phyloP scores from a whole-genome alignment of 2,113 vertebrate species.

The Coracopsis vasa region DNA sequence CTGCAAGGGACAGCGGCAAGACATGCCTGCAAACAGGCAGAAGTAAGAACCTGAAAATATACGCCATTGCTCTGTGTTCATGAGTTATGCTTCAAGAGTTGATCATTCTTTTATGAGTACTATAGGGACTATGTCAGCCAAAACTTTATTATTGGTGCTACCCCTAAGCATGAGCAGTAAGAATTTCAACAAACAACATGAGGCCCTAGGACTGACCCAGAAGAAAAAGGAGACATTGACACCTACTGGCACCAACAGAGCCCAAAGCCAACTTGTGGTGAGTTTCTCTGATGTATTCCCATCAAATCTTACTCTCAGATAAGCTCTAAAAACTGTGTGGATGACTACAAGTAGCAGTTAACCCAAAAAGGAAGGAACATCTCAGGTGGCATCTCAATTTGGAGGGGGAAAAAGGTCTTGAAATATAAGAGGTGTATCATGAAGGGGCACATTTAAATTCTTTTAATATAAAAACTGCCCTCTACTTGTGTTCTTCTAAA shows the following conservation, averaged over 20 bases:
- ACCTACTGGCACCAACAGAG: not conserved
- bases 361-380: not conserved
- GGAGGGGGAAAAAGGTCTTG: not conserved
- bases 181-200: not conserved
- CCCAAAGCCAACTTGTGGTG: not conserved
- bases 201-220: not conserved
- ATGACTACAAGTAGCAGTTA: not conserved
- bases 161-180: not conserved
- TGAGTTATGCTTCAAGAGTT: not conserved
- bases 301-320: accelerated
- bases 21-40: not conserved
- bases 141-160: not conserved
- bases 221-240: not conserved
- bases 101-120: not conserved
- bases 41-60: not conserved
- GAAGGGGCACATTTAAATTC: not conserved
- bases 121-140: not conserved
- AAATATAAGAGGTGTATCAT: not conserved
- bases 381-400: not conserved
- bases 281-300: not conserved
- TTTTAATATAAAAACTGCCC: not conserved
- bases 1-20: not conserved
- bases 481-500: not conserved
- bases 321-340: not conserved
- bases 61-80: accelerated